Percentiles rank a stretch among this genome's conserved stretches.
Evolutionary conservation across 30 jellyfish, hydroid and myxozoan species (phyloP).

Genomic region (Rhopilema esculentum): DNA sequence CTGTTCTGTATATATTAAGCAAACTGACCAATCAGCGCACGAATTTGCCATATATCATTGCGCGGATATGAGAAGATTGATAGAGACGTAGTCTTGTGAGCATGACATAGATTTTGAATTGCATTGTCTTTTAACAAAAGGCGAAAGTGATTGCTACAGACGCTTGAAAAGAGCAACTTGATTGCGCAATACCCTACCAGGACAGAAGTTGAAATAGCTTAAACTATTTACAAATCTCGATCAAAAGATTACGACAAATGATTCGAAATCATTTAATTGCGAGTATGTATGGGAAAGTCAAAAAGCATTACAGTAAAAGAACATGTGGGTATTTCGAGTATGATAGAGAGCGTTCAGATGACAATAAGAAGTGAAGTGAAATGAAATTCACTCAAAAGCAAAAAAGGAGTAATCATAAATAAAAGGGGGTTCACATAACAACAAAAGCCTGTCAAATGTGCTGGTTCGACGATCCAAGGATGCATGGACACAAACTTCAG

Average conservation of each 20-base stretch:
- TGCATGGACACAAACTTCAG: no score
- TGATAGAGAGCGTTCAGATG: not conserved
- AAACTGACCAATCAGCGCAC: slow-evolving; percentile 68
- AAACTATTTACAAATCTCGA: not conserved
- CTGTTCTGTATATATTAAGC: slow-evolving; percentile 73
- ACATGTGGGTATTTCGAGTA: not conserved
- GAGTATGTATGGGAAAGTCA: not conserved
- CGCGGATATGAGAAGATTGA: slow-evolving; percentile 46
- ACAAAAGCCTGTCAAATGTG: no score
- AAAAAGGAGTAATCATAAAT: not conserved
- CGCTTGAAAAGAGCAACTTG: slow-evolving; percentile 60
- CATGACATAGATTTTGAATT: slow-evolving; percentile 31
- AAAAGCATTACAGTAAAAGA: not conserved
- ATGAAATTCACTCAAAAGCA: not conserved
- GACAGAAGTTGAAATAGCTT: not conserved
- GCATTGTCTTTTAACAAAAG: slow-evolving; percentile 19
- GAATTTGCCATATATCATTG: slow-evolving; percentile 29
- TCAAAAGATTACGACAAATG: not conserved
- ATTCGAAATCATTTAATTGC: not conserved
- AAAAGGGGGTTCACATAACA: no score
- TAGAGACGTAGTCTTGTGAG: slow-evolving; percentile 38
- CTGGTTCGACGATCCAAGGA: no score
- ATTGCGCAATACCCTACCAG: slow-evolving; percentile 18
- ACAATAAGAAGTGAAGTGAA: not conserved
- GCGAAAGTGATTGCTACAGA: slow-evolving; percentile 13